These are phyloP conservation scores for Chondrosia reniformis DNA, from an alignment of 37 sponge, comb jelly and placozoan genomes.

Conservation along the genomic window DNA sequence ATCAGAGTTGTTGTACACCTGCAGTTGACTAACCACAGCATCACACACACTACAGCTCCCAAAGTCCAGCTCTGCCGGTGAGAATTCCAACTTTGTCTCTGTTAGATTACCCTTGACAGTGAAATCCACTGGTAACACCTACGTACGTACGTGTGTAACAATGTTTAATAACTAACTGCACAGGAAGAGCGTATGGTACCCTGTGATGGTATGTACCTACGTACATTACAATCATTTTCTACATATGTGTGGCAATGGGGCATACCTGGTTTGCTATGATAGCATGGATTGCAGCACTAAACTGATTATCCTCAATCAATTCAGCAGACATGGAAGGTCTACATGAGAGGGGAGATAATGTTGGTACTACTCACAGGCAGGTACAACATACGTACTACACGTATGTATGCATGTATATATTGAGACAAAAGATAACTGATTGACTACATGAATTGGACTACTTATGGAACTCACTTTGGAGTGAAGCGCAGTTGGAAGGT, in stretches of 20 bases:
- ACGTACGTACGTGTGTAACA: background rate
- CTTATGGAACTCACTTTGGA: constrained; percentile 31
- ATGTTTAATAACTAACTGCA: too few relatives aligned
- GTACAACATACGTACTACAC: background rate
- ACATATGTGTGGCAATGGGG: background rate
- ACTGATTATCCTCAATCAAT: too few relatives aligned
- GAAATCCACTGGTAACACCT: constrained; percentile 47
- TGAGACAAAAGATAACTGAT: background rate
- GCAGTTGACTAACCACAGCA: constrained; percentile 47
- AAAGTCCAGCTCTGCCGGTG: constrained; percentile 55
- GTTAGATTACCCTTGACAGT: constrained; percentile 58
- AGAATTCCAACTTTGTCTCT: constrained; percentile 58
- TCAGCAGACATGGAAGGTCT: too few relatives aligned
- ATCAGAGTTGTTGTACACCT: constrained; percentile 62
- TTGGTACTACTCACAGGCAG: too few relatives aligned
- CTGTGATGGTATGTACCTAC: background rate
- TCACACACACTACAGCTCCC: constrained; percentile 79
- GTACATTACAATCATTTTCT: background rate
- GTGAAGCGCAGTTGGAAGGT: constrained; percentile 82
- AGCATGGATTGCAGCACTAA: too few relatives aligned
- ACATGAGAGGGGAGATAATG: too few relatives aligned
- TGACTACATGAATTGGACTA: background rate
- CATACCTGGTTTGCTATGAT: too few relatives aligned
- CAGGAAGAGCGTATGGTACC: too few relatives aligned
- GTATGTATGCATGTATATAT: constrained; percentile 2